A percentile compares a stretch with the other conserved stretches of the same genome.
These are phyloP conservation scores for Rhadina sibilatrix DNA, from an alignment of 2,113 vertebrate species.

Conservation along the genomic window DNA sequence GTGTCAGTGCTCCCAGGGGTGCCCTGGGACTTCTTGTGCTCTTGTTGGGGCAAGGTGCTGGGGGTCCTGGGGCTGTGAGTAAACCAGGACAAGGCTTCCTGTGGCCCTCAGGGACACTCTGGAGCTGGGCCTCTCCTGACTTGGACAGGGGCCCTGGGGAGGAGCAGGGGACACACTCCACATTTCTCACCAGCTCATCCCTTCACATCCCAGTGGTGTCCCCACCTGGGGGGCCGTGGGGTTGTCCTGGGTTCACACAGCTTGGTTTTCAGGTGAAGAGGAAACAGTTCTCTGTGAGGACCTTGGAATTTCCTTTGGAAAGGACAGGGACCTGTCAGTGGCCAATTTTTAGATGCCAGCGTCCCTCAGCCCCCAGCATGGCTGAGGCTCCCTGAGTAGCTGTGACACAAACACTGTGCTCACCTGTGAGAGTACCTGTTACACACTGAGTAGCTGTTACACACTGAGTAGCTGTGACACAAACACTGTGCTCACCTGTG, in stretches of 20 bases:
- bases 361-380: neutral
- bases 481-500: too few species aligned
- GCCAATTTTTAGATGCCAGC: neutral
- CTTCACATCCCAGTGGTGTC: neutral
- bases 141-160: neutral
- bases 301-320: too few species aligned
- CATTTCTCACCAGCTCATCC: neutral
- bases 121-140: neutral
- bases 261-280: too few species aligned
- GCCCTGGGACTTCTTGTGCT: neutral
- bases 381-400: accelerated
- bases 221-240: neutral
- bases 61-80: neutral
- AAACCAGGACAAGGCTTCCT: neutral
- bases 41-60: neutral
- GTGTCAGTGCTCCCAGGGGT: neutral
- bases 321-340: too few species aligned
- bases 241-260: too few species aligned
- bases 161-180: accelerated
- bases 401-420: neutral
- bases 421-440: neutral
- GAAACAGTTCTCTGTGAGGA: too few species aligned
- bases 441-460: too few species aligned
- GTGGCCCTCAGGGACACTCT: neutral
- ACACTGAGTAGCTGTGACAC: too few species aligned